phyloP scores from a whole-genome alignment of 2,888 invertebrate genomes.

The Ecliptopera silaceata region DNA sequence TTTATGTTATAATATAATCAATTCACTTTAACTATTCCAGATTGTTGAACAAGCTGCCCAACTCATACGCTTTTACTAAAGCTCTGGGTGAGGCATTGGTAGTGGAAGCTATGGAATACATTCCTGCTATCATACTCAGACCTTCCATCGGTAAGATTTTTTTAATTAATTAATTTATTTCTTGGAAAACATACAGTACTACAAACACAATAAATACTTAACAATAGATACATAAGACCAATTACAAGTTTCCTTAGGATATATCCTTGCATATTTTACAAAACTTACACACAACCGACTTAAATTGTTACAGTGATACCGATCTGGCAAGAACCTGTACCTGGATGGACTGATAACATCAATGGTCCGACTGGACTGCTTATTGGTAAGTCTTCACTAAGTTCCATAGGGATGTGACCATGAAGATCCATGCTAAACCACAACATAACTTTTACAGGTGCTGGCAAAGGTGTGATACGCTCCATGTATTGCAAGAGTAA shows the following conservation, averaged over 20 bases:
- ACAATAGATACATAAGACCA: no score
- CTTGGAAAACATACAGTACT: no score
- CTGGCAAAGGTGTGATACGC: conserved; percentile 94
- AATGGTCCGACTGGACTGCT: conserved; percentile 95
- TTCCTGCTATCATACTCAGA: conserved; percentile 92
- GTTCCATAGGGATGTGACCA: not conserved
- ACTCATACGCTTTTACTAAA: conserved; percentile 97
- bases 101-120: conserved; percentile 87
- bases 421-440: no score
- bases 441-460: conserved; percentile 66
- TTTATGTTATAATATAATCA: no score
- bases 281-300: no score
- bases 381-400: conserved; percentile 58
- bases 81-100: conserved; percentile 93
- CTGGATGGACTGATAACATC: conserved; percentile 95
- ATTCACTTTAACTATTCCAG: conserved; percentile 60
- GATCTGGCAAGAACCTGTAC: conserved; percentile 91
- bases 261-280: no score
- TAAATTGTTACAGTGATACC: conserved; percentile 86
- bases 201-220: no score
- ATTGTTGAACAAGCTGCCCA: conserved; percentile 90
- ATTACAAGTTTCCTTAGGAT: no score
- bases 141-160: conserved; percentile 92
- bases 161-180: no score
- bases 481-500: conserved; percentile 92